Evolutionary conservation across 2,113 vertebrate genomes (phyloP).

Genomic region (Thermophis baileyi): DNA sequence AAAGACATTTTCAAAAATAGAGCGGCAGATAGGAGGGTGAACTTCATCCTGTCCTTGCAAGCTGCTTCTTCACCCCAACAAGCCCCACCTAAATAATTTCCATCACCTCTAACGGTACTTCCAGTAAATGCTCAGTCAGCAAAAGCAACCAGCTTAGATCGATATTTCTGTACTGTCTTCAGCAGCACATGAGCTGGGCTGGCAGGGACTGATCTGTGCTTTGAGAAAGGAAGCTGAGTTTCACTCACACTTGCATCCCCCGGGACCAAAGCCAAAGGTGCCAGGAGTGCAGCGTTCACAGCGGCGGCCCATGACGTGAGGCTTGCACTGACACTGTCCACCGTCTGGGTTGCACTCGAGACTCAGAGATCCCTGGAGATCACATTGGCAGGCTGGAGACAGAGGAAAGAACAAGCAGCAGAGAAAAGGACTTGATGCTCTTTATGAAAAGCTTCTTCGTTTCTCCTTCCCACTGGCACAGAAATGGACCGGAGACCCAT

Average conservation of each 20-base stretch:
- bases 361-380: constrained; percentile 88
- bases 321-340: constrained; percentile 90
- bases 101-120: neutral
- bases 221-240: rapidly evolving
- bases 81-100: too few species aligned
- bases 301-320: constrained; percentile 80
- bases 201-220: neutral
- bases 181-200: neutral
- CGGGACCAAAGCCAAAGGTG: constrained; percentile 86
- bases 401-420: neutral
- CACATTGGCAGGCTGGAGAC: constrained; percentile 83
- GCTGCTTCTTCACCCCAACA: neutral
- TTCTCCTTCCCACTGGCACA: neutral
- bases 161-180: neutral
- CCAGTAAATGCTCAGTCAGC: neutral
- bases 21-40: too few species aligned
- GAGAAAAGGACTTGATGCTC: neutral
- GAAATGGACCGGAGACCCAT: neutral
- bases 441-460: neutral
- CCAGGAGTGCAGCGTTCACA: constrained; percentile 85
- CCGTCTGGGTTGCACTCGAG: constrained; percentile 83
- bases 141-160: neutral
- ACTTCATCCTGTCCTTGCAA: neutral
- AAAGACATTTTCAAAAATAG: neutral
- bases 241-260: constrained; percentile 83